A percentile compares a stretch with the other conserved stretches of the same genome.
phyloP scores from a whole-genome alignment of 2,797 vertebrate genomes.

The Miopithecus talapoin region DNA sequence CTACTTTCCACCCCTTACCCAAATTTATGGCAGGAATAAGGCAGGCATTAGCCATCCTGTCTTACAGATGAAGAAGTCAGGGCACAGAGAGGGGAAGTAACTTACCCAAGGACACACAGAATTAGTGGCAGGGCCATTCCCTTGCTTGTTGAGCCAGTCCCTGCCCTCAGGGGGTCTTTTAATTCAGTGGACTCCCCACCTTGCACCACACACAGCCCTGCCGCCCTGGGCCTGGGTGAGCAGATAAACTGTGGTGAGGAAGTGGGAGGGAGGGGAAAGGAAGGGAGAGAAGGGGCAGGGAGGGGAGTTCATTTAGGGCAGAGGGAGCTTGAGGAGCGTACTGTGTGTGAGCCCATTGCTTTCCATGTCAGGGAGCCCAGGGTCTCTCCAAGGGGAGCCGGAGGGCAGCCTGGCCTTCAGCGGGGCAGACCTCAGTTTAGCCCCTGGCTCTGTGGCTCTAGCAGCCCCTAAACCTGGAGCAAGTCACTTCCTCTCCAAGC shows the following conservation, averaged over 20 bases:
- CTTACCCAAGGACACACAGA: background rate
- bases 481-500: background rate
- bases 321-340: background rate
- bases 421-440: background rate
- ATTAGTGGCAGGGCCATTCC: background rate
- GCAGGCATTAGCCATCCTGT: background rate
- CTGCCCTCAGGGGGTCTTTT: background rate
- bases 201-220: background rate
- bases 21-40: background rate
- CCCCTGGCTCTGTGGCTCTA: background rate
- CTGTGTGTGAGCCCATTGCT: background rate
- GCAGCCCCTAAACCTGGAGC: background rate
- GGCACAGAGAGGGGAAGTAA: background rate
- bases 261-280: background rate
- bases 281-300: background rate
- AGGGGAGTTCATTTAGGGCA: background rate
- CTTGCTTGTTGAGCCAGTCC: background rate
- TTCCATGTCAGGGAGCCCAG: background rate
- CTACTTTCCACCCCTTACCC: background rate
- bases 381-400: background rate
- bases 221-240: background rate
- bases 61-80: background rate
- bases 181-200: background rate
- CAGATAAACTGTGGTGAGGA: background rate
- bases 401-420: background rate